These are phyloP conservation scores for Plagodis pulveraria DNA, from an alignment of 2,888 invertebrate genomes.

Conservation along the genomic window DNA sequence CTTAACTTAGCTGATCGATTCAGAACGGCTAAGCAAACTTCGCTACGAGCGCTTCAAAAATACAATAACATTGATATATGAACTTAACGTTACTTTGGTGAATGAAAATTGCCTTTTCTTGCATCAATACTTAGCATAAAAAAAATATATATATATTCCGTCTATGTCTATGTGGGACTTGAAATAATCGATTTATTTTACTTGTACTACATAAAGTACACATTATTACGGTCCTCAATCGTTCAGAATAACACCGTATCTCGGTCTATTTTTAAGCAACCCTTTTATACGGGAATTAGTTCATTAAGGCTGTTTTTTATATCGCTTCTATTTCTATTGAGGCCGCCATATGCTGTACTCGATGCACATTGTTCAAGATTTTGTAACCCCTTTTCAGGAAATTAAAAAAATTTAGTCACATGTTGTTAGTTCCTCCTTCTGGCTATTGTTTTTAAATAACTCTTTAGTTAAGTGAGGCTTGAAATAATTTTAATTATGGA, in stretches of 20 bases:
- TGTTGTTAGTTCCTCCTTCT: conserved; percentile 37
- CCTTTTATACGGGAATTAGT: conserved; percentile 82
- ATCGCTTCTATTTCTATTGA: conserved; percentile 68
- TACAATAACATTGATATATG: no score
- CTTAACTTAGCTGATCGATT: no score
- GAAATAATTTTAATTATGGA: conserved; percentile 51
- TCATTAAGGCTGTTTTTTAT: conserved; percentile 79
- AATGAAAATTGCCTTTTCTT: no score
- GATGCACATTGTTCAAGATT: conserved; percentile 52
- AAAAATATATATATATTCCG: no score
- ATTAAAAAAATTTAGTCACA: conserved; percentile 46
- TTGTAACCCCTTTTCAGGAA: conserved; percentile 56
- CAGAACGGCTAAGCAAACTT: no score
- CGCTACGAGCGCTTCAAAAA: no score
- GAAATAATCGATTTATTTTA: no score
- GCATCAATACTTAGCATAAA: no score
- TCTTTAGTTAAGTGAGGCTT: conserved; percentile 44
- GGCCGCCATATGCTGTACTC: conserved; percentile 55
- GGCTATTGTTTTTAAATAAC: conserved; percentile 36
- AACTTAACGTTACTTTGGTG: no score
- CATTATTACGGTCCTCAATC: background rate
- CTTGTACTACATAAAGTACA: background rate
- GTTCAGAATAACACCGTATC: conserved; percentile 55
- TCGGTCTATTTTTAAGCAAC: conserved; percentile 74
- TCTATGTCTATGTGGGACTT: no score